These are phyloP conservation scores for Saxidomus purpurata DNA, from an alignment of 1,140 invertebrate genomes.

Conservation along the genomic window DNA sequence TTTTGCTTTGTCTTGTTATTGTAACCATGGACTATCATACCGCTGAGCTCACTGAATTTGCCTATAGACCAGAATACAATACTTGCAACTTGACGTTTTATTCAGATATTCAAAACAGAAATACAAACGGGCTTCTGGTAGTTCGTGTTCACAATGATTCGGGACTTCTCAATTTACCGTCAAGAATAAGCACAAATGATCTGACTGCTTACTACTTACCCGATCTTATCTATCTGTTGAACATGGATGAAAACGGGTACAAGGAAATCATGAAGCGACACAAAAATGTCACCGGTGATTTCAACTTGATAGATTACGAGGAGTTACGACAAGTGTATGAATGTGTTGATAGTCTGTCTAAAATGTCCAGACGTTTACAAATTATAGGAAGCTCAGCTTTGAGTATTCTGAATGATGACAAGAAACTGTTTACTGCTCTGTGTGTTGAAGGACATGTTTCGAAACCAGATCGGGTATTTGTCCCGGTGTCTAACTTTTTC, in stretches of 20 bases:
- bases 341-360: not conserved
- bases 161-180: not conserved
- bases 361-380: not conserved
- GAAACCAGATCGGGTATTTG: not conserved
- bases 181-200: not conserved
- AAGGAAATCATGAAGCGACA: not conserved
- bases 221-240: not conserved
- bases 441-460: not conserved
- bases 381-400: not conserved
- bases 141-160: not conserved
- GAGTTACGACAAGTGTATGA: not conserved
- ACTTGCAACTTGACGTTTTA: not conserved
- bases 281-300: not conserved
- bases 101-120: not conserved
- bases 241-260: not conserved
- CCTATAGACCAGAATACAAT: not conserved
- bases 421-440: not conserved
- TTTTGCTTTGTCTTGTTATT: too few relatives aligned
- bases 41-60: not conserved
- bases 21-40: not conserved
- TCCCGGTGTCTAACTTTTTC: not conserved
- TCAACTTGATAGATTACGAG: not conserved
- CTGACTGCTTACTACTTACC: not conserved
- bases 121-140: not conserved
- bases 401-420: not conserved